Evolutionary conservation across 2,888 invertebrate species (phyloP).

Genomic region (Sarcophaga caerulescens): DNA sequence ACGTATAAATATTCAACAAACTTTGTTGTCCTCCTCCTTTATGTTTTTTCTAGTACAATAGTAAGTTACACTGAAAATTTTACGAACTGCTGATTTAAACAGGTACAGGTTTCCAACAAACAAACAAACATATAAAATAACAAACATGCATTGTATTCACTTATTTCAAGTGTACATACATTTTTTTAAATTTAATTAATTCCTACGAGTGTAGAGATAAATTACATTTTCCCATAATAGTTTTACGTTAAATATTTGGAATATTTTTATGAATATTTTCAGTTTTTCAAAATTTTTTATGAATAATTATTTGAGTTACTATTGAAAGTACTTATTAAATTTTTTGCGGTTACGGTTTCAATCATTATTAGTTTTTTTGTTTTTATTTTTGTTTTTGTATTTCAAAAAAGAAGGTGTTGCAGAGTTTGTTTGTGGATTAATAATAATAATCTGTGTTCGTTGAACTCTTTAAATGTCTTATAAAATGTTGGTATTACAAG

Average conservation of each 20-base stretch:
- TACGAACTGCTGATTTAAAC: too few relatives aligned
- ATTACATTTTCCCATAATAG: background rate
- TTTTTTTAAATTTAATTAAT: background rate
- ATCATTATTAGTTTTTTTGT: background rate
- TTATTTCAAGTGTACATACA: too few relatives aligned
- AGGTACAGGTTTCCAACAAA: too few relatives aligned
- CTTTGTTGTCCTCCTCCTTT: too few relatives aligned
- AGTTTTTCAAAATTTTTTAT: background rate
- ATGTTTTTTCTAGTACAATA: too few relatives aligned
- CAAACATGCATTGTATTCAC: too few relatives aligned
- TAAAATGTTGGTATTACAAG: conserved; percentile 7
- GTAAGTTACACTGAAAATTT: too few relatives aligned
- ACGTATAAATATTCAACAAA: too few relatives aligned
- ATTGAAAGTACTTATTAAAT: background rate
- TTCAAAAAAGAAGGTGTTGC: conserved; percentile 39
- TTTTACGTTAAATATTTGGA: background rate
- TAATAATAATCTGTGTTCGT: conserved; percentile 17
- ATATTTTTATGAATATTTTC: too few relatives aligned
- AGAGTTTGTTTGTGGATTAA: background rate
- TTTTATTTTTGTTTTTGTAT: too few relatives aligned
- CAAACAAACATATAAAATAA: too few relatives aligned
- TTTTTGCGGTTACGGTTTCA: background rate
- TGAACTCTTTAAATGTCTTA: conserved; percentile 37
- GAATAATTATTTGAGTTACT: background rate
- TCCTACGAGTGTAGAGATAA: background rate